A percentile compares a stretch with the other conserved stretches of the same genome.
Conservation (phyloP, 2,113 vertebrate genomes). For the Gadus macrocephalus region DNA sequence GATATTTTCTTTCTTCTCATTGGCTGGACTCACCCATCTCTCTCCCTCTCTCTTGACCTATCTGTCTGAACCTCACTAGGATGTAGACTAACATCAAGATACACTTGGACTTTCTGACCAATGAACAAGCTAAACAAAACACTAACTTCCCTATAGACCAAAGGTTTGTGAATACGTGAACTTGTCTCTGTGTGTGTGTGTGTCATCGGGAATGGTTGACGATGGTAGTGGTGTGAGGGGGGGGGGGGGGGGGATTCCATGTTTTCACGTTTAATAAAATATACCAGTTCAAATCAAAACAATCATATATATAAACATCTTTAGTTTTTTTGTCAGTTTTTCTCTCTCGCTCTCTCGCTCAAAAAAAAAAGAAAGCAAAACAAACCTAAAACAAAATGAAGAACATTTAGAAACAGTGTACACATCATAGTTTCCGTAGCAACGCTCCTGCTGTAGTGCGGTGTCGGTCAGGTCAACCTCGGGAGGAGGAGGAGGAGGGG, state of each 20-base stretch:
- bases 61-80: conserved; percentile 19
- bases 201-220: conserved; percentile 9
- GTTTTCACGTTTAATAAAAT: conserved; percentile 72
- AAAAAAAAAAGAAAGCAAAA: conserved; percentile 48
- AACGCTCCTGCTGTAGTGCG: conserved; percentile 41
- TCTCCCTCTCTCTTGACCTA: conserved; percentile 11
- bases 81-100: conserved; percentile 61
- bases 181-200: conserved; percentile 20
- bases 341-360: conserved; percentile 37
- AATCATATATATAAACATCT: conserved; percentile 73
- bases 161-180: conserved; percentile 46
- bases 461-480: conserved; percentile 50
- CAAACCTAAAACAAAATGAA: conserved; percentile 13
- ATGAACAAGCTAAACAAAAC: conserved; percentile 58
- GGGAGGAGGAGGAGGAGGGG: too few relatives aligned
- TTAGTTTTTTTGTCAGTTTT: conserved; percentile 53
- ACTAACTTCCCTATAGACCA: conserved; percentile 47
- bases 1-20: conserved; percentile 21
- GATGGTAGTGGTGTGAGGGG: neutral
- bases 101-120: conserved; percentile 66
- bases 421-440: conserved; percentile 59
- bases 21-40: conserved; percentile 20
- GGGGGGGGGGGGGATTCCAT: conserved; percentile 51
- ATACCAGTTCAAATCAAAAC: conserved; percentile 71
- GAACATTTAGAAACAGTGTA: conserved; percentile 69